Evolutionary conservation across 1,140 invertebrate species (phyloP).

Genomic region (Drosophila seguyi): DNA sequence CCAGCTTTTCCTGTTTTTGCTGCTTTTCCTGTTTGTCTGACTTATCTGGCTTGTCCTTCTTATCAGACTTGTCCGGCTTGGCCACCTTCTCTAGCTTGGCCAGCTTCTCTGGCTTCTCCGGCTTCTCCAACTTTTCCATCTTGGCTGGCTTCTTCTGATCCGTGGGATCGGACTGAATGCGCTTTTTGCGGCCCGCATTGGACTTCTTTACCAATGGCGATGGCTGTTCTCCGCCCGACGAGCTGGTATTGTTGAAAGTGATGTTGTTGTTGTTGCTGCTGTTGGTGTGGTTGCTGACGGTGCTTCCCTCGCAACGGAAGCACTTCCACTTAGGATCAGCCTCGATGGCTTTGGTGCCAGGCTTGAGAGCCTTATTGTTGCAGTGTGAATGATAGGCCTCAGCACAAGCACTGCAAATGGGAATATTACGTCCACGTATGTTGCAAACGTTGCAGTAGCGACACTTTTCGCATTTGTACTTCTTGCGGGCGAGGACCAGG

Average conservation of each 20-base stretch:
- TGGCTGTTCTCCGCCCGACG: constrained; percentile 2
- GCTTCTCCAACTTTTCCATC: constrained; percentile 15
- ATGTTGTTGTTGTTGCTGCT: background rate
- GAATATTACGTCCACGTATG: constrained; percentile 11
- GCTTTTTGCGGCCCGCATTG: constrained; percentile 61
- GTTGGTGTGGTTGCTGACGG: background rate
- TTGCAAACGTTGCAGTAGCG: constrained; percentile 52
- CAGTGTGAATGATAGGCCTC: constrained; percentile 65
- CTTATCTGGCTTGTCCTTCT: background rate
- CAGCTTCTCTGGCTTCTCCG: background rate
- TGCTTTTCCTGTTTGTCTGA: background rate
- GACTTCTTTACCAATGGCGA: constrained; percentile 30
- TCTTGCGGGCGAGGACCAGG: constrained; percentile 53
- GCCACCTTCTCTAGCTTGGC: background rate
- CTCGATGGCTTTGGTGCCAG: constrained; percentile 7
- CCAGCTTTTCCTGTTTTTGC: background rate
- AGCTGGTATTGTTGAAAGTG: constrained; percentile 1
- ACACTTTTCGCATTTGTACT: constrained; percentile 66
- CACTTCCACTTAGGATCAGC: constrained; percentile 66
- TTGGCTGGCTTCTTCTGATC: constrained; percentile 14
- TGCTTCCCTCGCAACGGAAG: constrained; percentile 36
- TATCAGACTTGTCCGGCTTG: background rate
- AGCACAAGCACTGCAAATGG: constrained; percentile 56
- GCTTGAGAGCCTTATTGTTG: constrained; percentile 54
- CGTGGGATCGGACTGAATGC: constrained; percentile 40